These are phyloP conservation scores for Dissostichus mawsoni DNA, from an alignment of 2,113 vertebrate genomes.

Conservation along the genomic window DNA sequence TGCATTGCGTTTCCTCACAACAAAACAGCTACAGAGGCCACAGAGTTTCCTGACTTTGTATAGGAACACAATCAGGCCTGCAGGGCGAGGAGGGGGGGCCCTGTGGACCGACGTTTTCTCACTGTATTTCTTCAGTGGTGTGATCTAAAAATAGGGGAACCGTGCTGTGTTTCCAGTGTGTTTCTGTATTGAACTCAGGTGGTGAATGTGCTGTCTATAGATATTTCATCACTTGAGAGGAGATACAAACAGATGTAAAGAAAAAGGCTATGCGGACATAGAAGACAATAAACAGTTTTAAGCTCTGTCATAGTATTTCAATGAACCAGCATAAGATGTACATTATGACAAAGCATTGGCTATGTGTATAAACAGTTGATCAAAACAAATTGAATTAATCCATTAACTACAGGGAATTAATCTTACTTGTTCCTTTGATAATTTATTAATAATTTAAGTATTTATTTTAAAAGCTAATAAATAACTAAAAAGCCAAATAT, in stretches of 20 bases:
- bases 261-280: not conserved
- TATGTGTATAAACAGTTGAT: not conserved
- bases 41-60: conserved; percentile 86
- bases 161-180: conserved; percentile 43
- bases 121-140: conserved; percentile 58
- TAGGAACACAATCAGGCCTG: conserved; percentile 79
- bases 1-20: conserved; percentile 76
- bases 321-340: too few relatives aligned
- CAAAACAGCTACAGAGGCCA: conserved; percentile 72
- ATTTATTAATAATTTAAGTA: too few relatives aligned
- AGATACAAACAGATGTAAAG: not conserved
- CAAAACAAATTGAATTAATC: not conserved
- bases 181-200: conserved; percentile 43
- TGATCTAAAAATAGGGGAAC: conserved; percentile 76
- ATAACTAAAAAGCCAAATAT: not conserved
- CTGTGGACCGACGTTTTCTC: conserved; percentile 29
- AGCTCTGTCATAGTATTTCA: too few relatives aligned
- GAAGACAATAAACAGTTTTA: not conserved
- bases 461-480: too few relatives aligned
- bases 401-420: too few relatives aligned
- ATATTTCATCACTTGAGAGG: not conserved
- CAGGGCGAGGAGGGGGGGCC: conserved; percentile 22
- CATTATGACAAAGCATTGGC: not conserved
- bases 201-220: not conserved
- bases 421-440: too few relatives aligned